phyloP scores from a whole-genome alignment of 1,140 invertebrate species.

The Halictus rubicundus region DNA sequence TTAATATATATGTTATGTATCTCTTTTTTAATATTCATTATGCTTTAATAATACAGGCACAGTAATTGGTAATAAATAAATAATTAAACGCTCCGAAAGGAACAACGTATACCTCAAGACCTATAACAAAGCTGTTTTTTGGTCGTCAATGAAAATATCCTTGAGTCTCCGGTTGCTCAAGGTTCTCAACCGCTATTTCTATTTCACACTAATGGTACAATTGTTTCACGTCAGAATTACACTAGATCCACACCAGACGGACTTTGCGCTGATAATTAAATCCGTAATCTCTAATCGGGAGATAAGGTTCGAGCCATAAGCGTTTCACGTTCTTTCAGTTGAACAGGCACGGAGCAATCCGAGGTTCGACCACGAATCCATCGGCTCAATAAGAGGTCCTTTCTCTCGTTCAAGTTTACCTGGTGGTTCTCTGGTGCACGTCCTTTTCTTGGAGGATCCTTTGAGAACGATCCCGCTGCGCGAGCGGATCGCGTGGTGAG shows the following conservation, averaged over 20 bases:
- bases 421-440: not conserved
- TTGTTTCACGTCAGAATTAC: not conserved
- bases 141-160: not conserved
- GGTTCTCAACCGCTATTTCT: not conserved
- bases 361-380: not conserved
- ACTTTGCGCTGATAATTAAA: not conserved
- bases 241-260: no score
- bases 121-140: not conserved
- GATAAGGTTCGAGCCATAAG: slow-evolving; percentile 1
- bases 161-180: not conserved
- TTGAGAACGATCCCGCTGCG: slow-evolving; percentile 5
- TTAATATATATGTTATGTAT: no score
- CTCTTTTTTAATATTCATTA: no score
- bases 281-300: not conserved
- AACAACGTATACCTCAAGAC: not conserved
- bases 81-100: no score
- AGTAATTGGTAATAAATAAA: no score
- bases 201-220: not conserved
- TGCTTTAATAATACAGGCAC: no score
- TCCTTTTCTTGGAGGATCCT: not conserved
- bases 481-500: slow-evolving; percentile 20
- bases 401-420: not conserved
- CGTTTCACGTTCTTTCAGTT: not conserved
- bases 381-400: not conserved
- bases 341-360: not conserved